These are phyloP conservation scores for Pandemis heparana DNA, from an alignment of 2,888 invertebrate species.

Conservation along the genomic window DNA sequence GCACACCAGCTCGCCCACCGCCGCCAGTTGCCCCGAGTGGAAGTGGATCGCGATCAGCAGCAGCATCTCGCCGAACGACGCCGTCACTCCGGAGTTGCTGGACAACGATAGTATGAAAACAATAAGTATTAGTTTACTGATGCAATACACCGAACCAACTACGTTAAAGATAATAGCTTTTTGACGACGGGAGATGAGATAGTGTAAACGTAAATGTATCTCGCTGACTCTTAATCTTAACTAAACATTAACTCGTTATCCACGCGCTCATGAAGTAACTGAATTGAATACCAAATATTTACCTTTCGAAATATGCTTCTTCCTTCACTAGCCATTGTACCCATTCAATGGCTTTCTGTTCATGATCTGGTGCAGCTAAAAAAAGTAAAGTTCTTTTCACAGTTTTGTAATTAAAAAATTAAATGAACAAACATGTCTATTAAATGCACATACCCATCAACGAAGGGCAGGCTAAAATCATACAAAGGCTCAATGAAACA, in stretches of 20 bases:
- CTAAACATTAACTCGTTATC: too few relatives aligned
- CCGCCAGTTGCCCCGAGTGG: slow-evolving; percentile 96
- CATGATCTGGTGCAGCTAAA: slow-evolving; percentile 89
- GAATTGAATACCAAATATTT: slow-evolving; percentile 33
- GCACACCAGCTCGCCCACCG: slow-evolving; percentile 97
- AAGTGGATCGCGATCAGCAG: slow-evolving; percentile 98
- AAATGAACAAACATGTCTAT: not conserved
- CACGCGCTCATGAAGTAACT: too few relatives aligned
- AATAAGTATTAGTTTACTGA: too few relatives aligned
- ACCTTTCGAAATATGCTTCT: slow-evolving; percentile 95
- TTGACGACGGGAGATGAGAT: too few relatives aligned
- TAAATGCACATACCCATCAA: slow-evolving; percentile 85
- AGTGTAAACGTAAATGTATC: too few relatives aligned
- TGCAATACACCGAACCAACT: too few relatives aligned
- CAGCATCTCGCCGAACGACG: slow-evolving; percentile 98
- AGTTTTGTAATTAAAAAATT: not conserved
- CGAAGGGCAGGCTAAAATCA: slow-evolving; percentile 97
- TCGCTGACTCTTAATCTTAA: too few relatives aligned
- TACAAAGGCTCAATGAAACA: slow-evolving; percentile 96
- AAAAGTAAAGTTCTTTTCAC: slow-evolving; percentile 8
- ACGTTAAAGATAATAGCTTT: too few relatives aligned
- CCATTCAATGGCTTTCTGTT: slow-evolving; percentile 96
- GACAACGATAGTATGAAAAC: not conserved
- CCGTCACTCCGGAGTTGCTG: slow-evolving; percentile 92
- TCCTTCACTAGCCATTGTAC: slow-evolving; percentile 96